These are phyloP conservation scores for Epistrophe grossulariae DNA, from an alignment of 2,888 invertebrate species.

Conservation along the genomic window DNA sequence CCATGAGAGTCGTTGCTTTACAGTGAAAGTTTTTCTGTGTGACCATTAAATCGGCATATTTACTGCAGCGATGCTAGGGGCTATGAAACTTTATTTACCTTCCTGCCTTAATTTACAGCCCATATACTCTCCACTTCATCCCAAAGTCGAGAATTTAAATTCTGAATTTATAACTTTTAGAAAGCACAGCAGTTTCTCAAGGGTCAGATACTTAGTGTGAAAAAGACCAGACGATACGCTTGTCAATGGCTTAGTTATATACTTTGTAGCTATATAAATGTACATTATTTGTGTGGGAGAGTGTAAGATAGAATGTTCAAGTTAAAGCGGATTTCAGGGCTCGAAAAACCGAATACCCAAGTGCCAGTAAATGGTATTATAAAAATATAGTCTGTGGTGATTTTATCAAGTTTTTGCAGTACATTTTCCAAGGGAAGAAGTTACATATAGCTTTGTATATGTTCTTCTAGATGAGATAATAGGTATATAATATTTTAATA, in stretches of 20 bases:
- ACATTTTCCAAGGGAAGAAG: neutral
- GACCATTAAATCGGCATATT: conserved; percentile 63
- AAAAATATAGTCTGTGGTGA: conserved; percentile 12
- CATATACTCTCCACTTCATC: neutral
- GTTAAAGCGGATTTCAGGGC: conserved; percentile 34
- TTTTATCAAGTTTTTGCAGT: conserved; percentile 44
- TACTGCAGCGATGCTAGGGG: conserved; percentile 48
- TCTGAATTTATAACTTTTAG: conserved; percentile 51
- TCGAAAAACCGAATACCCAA: conserved; percentile 20
- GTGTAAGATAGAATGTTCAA: conserved; percentile 1
- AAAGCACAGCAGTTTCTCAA: conserved; percentile 27
- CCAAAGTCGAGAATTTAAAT: conserved; percentile 41
- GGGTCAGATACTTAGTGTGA: neutral
- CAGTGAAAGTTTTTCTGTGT: conserved; percentile 44
- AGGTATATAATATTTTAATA: neutral
- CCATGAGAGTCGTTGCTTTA: conserved; percentile 1
- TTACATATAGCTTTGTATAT: no score
- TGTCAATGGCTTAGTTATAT: conserved; percentile 30
- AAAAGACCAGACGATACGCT: conserved; percentile 6
- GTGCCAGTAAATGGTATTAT: conserved; percentile 22
- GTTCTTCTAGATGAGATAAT: no score
- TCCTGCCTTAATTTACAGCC: conserved; percentile 38
- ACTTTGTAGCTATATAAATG: no score
- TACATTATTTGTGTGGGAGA: neutral
- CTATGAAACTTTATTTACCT: conserved; percentile 35